Evolutionary conservation across 2,797 vertebrate genomes (phyloP).

Genomic region (Microcaecilia unicolor): DNA sequence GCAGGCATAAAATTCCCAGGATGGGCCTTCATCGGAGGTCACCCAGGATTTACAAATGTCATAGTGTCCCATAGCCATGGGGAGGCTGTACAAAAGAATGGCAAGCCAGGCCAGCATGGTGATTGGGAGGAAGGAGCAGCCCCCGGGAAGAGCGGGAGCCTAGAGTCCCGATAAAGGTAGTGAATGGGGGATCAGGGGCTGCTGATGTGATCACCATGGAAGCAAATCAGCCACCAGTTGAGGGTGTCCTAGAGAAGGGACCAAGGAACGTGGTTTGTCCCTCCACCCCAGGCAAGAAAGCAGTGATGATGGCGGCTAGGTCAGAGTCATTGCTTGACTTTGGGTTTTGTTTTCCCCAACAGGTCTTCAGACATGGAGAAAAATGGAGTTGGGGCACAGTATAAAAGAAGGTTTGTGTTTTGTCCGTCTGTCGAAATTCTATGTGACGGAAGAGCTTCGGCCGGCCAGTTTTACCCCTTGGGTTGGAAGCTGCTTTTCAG

Average conservation of each 20-base stretch:
- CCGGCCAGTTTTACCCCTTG: too few species aligned
- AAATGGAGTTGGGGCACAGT: too few species aligned
- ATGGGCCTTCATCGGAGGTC: constrained; percentile 86
- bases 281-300: too few species aligned
- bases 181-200: constrained; percentile 49
- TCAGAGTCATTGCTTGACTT: too few species aligned
- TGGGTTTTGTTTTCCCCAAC: too few species aligned
- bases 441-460: too few species aligned
- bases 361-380: too few species aligned
- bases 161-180: constrained; percentile 47
- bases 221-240: constrained; percentile 11
- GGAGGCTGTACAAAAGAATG: constrained; percentile 65
- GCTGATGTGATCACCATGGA: constrained; percentile 68
- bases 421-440: too few species aligned
- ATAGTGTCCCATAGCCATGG: constrained; percentile 76
- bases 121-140: constrained; percentile 27
- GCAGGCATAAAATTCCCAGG: constrained; percentile 95
- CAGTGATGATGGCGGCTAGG: too few species aligned
- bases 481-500: too few species aligned
- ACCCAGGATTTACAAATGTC: constrained; percentile 96
- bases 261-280: neutral
- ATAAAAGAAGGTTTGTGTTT: too few species aligned
- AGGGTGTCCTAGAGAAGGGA: constrained; percentile 3
- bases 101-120: constrained; percentile 76
- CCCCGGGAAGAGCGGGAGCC: constrained; percentile 21